Conservation (phyloP, 37 sponge, comb jelly and placozoan genomes). For the Diacarnus erythraeanus region DNA sequence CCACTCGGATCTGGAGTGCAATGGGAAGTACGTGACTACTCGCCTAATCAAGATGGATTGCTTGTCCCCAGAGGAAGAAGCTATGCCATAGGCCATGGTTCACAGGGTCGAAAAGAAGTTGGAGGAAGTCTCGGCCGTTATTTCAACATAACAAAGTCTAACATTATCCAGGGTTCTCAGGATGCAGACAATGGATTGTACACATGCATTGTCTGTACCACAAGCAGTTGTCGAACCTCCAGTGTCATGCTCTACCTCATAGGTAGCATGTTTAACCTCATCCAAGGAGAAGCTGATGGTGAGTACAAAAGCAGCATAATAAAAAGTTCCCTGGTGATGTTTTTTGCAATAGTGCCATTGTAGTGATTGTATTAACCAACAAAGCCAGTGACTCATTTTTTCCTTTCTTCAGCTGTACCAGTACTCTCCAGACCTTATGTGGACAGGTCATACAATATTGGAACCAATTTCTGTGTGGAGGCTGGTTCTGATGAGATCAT, state of each 20-base stretch:
- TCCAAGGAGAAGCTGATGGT: neutral
- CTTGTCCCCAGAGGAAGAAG: neutral
- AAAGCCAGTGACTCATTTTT: neutral
- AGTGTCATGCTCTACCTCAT: constrained; percentile 4
- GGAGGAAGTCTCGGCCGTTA: neutral
- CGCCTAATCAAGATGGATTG: neutral
- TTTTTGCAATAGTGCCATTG: too few relatives aligned
- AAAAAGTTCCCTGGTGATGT: too few relatives aligned
- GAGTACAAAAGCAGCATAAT: neutral
- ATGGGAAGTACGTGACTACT: neutral
- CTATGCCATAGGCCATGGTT: too few relatives aligned
- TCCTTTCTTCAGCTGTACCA: neutral
- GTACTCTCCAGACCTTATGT: neutral
- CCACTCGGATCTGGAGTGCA: neutral
- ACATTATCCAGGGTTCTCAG: neutral
- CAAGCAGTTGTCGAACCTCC: neutral
- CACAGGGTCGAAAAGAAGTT: neutral
- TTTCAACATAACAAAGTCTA: neutral
- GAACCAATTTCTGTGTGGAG: constrained; percentile 7
- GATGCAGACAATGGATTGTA: neutral
- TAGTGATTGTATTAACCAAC: neutral
- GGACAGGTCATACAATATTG: neutral
- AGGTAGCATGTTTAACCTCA: neutral
- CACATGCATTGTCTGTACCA: constrained; percentile 3
- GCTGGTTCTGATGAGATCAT: neutral